Base-by-base conservation (phyloP, 1,140 invertebrate genomes). In the Cydia strobilella region DNA sequence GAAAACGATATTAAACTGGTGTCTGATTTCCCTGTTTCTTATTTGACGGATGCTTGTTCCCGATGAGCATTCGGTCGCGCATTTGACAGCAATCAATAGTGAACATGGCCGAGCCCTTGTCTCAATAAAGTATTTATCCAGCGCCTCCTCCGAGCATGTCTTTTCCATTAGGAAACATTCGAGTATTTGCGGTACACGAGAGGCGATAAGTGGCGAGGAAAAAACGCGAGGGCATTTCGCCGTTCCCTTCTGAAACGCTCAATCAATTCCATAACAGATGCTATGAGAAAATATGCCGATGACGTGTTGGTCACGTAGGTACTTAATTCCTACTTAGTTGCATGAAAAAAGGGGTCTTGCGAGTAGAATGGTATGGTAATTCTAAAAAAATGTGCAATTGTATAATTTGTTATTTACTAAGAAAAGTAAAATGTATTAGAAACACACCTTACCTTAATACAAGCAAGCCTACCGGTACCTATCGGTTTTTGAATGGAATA, bases 101-200 rank as follows among this genome's bases (percentile, higher is more conserved):
- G 80, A 81, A 82, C 82, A 84, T 79, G 83, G 74, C 75, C 83
- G 78, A 77, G 82, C 83, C 86, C 87, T 92, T 86, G 87, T 88
- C 82, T 83, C 87, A 86, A 90, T 92, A 90, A 91, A 91, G 90
- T 91, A 92, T 92, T 92, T 92, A 92, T 88, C 82, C 88, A 90
- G 87, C 75, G 82, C 81, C 81, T 82, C 85, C 80, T 75, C 82
- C 81, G 87, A 92, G 90, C 90, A 92, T 90, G 89, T 92, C 87
- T 92, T 91, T 92, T 92, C 90, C 90, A 92, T 92, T 92, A 92
- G 88, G 86, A 89, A 83, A 88, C 88, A 83, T 80, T 90, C 80
- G 85, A 91, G 89, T 90, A 90, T 90, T 92, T 90, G 90, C 85
- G 87, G 89, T 86, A 85, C 79, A 86, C 82, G 82, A 89, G 87